Evolutionary conservation across 2,888 invertebrate species (phyloP).

Genomic region (Unio delphinus): DNA sequence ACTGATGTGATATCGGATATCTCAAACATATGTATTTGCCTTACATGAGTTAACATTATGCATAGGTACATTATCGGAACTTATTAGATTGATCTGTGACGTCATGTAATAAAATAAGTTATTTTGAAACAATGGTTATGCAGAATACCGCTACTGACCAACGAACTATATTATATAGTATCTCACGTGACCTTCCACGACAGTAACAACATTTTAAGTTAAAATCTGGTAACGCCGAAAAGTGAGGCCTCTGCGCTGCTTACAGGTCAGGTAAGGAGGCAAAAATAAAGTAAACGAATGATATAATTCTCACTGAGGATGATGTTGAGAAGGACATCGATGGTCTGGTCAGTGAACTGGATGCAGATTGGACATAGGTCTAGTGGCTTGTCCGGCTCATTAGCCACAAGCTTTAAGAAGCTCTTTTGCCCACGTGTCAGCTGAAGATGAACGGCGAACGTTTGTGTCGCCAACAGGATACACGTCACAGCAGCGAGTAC

Average conservation of each 20-base stretch:
- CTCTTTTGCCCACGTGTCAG: slow-evolving; percentile 1
- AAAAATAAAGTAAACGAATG: background rate
- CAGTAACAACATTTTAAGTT: too few relatives aligned
- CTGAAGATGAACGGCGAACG: background rate
- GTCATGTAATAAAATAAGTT: too few relatives aligned
- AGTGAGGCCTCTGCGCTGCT: too few relatives aligned
- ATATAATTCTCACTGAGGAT: background rate
- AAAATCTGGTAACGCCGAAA: too few relatives aligned
- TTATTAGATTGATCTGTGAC: too few relatives aligned
- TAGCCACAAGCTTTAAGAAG: slow-evolving; percentile 6
- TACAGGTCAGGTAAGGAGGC: too few relatives aligned
- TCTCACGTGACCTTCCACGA: too few relatives aligned
- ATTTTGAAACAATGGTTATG: background rate
- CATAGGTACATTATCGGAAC: too few relatives aligned
- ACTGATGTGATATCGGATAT: too few relatives aligned
- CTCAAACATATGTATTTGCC: too few relatives aligned
- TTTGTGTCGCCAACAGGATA: slow-evolving; percentile 5
- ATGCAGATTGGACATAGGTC: slow-evolving; percentile 54
- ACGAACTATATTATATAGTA: too few relatives aligned
- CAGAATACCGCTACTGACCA: background rate
- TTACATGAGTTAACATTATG: too few relatives aligned
- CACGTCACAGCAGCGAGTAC: background rate
- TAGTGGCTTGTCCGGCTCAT: slow-evolving; percentile 6
- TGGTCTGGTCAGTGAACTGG: slow-evolving; percentile 53
- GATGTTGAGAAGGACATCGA: slow-evolving; percentile 52